Conservation (phyloP, 1,140 invertebrate species). For the Lordiphosa stackelbergi region DNA sequence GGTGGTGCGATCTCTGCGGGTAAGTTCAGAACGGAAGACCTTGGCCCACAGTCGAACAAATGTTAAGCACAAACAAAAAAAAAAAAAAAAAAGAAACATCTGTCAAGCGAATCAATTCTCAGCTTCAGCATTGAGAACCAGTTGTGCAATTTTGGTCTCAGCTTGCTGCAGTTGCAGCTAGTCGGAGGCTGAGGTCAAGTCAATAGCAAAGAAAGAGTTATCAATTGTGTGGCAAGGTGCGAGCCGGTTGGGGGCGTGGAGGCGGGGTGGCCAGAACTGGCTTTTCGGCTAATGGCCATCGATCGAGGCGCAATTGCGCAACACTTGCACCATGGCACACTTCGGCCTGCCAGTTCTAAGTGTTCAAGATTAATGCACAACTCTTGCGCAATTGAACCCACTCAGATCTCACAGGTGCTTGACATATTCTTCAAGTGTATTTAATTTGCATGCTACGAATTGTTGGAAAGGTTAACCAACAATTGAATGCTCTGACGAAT, state of each 20-base stretch:
- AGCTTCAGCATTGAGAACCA: constrained; percentile 32
- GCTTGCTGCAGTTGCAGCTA: constrained; percentile 29
- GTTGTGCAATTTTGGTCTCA: constrained; percentile 28
- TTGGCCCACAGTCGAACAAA: constrained; percentile 16
- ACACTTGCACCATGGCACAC: constrained; percentile 44
- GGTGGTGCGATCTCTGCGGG: constrained; percentile 72
- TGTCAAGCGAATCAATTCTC: constrained; percentile 20
- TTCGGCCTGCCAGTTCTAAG: constrained; percentile 32
- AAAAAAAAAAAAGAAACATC: constrained; percentile 15
- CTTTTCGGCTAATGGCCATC: constrained; percentile 37
- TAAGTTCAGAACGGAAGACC: constrained; percentile 42
- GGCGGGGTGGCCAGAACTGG: constrained; percentile 26
- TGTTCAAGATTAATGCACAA: constrained; percentile 45
- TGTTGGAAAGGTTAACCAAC: not conserved
- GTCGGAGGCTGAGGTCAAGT: constrained; percentile 45
- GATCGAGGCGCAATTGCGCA: constrained; percentile 33
- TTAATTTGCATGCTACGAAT: constrained; percentile 25
- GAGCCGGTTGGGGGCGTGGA: constrained; percentile 1
- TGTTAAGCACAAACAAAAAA: constrained; percentile 8
- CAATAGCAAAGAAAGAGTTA: constrained; percentile 63
- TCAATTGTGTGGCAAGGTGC: constrained; percentile 5
- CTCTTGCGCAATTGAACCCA: constrained; percentile 35
- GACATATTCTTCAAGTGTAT: not conserved
- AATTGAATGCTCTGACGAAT: not conserved
- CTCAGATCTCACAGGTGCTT: constrained; percentile 14